Conservation (phyloP, 2,113 vertebrate genomes). For the Emydura subglobosa region DNA sequence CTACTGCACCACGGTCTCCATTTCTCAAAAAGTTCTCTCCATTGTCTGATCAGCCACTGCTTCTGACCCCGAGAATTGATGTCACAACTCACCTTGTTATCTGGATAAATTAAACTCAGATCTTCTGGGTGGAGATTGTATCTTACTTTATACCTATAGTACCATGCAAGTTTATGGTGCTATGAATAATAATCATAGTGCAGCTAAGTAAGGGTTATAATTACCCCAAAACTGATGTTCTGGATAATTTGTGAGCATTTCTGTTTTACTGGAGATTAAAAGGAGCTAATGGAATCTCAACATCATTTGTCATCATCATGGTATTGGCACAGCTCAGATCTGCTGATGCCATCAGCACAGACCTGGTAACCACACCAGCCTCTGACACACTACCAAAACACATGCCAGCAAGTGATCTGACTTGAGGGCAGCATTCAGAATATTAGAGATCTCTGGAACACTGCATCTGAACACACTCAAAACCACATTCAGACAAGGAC, state of each 20-base stretch:
- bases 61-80: constrained; percentile 52
- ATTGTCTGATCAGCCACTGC: not conserved
- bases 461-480: not conserved
- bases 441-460: not conserved
- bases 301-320: not conserved
- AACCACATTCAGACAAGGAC: too few species aligned
- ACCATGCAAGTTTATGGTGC: not conserved
- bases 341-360: not conserved
- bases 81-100: constrained; percentile 34
- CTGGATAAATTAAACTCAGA: not conserved
- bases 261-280: not conserved
- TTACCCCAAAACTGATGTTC: not conserved
- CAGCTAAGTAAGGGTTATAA: constrained; percentile 52
- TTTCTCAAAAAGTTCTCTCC: constrained; percentile 20
- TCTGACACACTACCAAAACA: not conserved
- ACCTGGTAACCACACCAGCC: not conserved
- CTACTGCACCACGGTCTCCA: not conserved
- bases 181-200: not conserved
- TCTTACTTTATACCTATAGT: not conserved
- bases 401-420: fast-evolving
- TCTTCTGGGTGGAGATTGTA: constrained; percentile 53
- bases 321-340: not conserved
- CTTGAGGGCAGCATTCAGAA: not conserved
- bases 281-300: not conserved
- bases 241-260: not conserved